Conservation (phyloP, 1,140 invertebrate genomes). For the Hormaphis cornu region DNA sequence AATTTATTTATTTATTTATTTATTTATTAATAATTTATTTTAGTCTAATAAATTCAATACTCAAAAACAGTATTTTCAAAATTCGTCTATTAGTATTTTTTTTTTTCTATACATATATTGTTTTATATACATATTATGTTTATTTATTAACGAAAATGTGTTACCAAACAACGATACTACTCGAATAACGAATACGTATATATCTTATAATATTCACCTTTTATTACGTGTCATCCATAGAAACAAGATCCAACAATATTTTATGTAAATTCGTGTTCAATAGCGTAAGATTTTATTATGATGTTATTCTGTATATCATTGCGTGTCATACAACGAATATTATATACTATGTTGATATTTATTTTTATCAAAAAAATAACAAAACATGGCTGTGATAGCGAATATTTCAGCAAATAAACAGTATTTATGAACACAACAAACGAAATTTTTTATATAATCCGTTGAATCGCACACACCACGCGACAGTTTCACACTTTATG, state of each 20-base stretch:
- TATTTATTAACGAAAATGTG: slow-evolving; percentile 22
- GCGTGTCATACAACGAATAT: slow-evolving; percentile 27
- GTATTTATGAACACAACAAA: slow-evolving; percentile 16
- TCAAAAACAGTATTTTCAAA: slow-evolving; percentile 5
- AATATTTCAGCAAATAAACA: slow-evolving; percentile 32
- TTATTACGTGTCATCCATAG: neutral
- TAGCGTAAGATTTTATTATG: slow-evolving; percentile 22
- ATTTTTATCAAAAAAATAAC: slow-evolving; percentile 17
- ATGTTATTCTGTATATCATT: neutral
- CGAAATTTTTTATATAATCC: neutral
- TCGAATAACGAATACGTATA: neutral
- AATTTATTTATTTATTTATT: slow-evolving; percentile 29
- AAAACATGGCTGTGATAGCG: slow-evolving; percentile 30
- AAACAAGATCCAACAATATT: no score
- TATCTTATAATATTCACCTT: no score
- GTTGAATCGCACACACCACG: neutral
- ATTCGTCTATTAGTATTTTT: slow-evolving; percentile 11
- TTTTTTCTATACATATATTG: neutral
- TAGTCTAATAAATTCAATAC: slow-evolving; percentile 15
- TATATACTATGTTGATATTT: neutral
- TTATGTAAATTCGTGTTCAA: slow-evolving; percentile 30
- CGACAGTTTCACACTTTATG: no score
- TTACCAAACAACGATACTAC: slow-evolving; percentile 24
- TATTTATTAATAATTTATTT: slow-evolving; percentile 29
- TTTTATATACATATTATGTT: neutral